Percentiles rank a stretch among this genome's conserved stretches.
These are phyloP conservation scores for Allacma fusca DNA, from an alignment of 2,888 invertebrate species.

Conservation along the genomic window DNA sequence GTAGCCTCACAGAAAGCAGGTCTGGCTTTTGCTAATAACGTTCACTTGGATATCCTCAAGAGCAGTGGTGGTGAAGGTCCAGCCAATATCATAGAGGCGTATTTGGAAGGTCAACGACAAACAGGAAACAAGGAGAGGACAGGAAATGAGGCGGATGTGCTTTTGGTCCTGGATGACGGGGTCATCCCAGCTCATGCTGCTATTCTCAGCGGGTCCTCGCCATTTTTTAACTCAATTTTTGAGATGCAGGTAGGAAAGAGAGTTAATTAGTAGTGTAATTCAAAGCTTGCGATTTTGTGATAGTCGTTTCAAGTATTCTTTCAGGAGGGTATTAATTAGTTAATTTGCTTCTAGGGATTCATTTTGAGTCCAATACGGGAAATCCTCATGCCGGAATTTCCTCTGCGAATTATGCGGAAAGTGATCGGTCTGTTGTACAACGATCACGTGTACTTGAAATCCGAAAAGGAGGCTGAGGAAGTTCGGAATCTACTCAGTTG, in stretches of 20 bases:
- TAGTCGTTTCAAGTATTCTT: too few relatives aligned
- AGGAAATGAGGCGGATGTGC: neutral
- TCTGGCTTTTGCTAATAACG: too few relatives aligned
- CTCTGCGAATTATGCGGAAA: neutral
- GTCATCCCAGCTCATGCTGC: neutral
- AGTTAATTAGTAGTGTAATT: too few relatives aligned
- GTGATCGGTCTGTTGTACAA: constrained; percentile 31
- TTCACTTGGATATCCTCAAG: too few relatives aligned
- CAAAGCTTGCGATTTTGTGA: too few relatives aligned
- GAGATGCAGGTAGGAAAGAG: neutral
- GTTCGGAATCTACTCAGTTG: neutral
- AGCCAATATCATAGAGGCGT: neutral
- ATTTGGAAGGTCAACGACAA: neutral
- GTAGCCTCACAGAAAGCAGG: too few relatives aligned
- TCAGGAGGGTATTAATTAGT: too few relatives aligned
- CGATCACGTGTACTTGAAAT: neutral
- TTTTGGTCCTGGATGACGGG: neutral
- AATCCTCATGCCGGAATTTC: constrained; percentile 26
- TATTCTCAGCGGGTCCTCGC: neutral
- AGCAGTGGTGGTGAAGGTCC: neutral
- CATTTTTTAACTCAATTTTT: constrained; percentile 4
- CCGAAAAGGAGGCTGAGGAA: constrained; percentile 7
- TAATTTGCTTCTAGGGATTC: constrained; percentile 25
- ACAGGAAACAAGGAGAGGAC: neutral
- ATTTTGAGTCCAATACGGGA: neutral